Evolutionary conservation across 1,140 invertebrate genomes (phyloP), one percentile per base, ranked within the genome.

Genomic region (Aradophagus sp.): DNA sequence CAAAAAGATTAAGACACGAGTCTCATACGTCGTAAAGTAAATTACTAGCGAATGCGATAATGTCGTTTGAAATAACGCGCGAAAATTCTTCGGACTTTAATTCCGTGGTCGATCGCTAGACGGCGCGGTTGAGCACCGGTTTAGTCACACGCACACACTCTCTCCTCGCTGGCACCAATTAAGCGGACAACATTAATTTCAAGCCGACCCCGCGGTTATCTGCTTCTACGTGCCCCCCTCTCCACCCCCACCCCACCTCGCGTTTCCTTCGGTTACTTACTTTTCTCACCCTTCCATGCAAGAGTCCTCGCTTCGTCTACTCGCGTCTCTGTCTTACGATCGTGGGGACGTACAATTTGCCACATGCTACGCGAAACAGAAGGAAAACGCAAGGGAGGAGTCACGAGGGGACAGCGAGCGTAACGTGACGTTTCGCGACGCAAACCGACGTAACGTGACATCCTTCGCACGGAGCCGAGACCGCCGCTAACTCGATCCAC

Each of bases 171-270:
- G 82, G 79, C 83, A 84, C 82, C 81, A 85, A 84, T 85, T 85
- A 84, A 84, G 80, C 81, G 78, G 76, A 75, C 77, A 83, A 82
- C 82, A 84, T 84, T 84, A 84, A 85, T 84, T 84, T 84, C 81
- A 74, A 68, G 56, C 68, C 77, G 76, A 81, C 76, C 77, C 74
- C 74, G 78, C 77, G 77, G 79, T 83, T 83, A 78, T 82, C 76
- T 77, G 74, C 59, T 77, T 76, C 74, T 35, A 55, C 62, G 73
- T 58, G 62, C 71, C 61, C 70, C 66, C 7, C 61, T 77, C 67
- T 62, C 65, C 34, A 36, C 73, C 68, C 19, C n/a, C 27, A 1
- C 17, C 13, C 8, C 27, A 1, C 14, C 12, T 36, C 27, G 8
- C 15, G 19, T 17, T 47, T 20, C 52, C 67, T 48, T 47, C 68